Evolutionary conservation across 2,113 vertebrate genomes (phyloP), one percentile per base, ranked within the genome.

Genomic region (Takifugu bimaculatus): DNA sequence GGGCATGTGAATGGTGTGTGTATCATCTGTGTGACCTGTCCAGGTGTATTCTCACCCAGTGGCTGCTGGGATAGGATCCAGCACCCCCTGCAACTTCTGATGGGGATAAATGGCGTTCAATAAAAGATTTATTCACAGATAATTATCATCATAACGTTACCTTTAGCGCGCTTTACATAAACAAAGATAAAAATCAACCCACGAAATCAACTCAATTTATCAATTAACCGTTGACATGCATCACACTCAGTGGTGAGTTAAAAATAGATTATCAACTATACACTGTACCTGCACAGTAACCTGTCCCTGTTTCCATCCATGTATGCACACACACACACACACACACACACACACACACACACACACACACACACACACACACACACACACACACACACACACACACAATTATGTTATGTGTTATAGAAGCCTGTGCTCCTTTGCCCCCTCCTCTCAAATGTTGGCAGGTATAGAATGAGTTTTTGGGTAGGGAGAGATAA

Each of bases 381-480:
- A n/a, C n/a, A n/a, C n/a, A n/a, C 15, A 20, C 15, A 13, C 10
- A 45, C 5, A 13, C 44, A 45, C 44, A 11, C 64, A 66, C 68
- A 62, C 59, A 69, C 27, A 57, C 56, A 48, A 3, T 70, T 60
- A 64, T 61, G 66, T 74, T 81, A 83, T 81, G 78, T 86, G 77
- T 72, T 77, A 79, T 65, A 72, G 68, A 73, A 70, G 73, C 70
- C 76, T 70, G 62, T 74, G 74, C 81, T 80, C 75, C 56, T 77
- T 74, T 75, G 32, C 65, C 60, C 55, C 57, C 51, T 59, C 75
- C 68, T 61, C 78, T 81, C 80, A 73, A 63, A 88, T 84, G 80
- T 84, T 90, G 85, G 78, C 80, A 88, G 82, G 80, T 91, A 88
- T 88, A 87, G 88, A 90, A 88, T 88, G 78, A 88, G 81, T 85